Evolutionary conservation across 2,113 vertebrate genomes (phyloP).

Genomic region (Podarcis raffonei): DNA sequence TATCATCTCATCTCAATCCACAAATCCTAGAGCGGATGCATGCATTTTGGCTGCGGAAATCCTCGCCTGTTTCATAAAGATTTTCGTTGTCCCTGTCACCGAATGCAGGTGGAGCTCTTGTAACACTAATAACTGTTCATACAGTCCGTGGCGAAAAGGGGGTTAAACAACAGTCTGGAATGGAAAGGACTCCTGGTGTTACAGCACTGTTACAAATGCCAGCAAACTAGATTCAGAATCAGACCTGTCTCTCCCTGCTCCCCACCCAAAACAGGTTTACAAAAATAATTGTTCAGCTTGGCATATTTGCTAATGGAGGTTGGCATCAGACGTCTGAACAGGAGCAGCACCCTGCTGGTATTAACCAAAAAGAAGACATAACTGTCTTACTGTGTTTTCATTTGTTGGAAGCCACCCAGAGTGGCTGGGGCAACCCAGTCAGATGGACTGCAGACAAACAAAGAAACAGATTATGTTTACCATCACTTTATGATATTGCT

Average conservation of each 20-base stretch:
- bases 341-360: neutral
- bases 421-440: no score
- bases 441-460: no score
- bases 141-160: neutral
- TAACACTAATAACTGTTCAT: neutral
- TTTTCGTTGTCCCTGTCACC: neutral
- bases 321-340: neutral
- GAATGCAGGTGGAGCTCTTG: slow-evolving; percentile 39
- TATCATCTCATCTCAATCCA: no score
- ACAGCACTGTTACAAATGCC: neutral
- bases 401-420: no score
- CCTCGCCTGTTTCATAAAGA: neutral
- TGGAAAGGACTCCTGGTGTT: neutral
- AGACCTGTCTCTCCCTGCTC: neutral
- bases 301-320: neutral
- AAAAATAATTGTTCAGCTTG: neutral
- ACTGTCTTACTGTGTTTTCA: neutral
- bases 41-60: neutral
- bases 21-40: neutral
- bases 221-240: neutral
- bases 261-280: neutral
- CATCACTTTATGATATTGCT: neutral
- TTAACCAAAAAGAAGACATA: neutral
- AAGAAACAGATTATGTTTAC: no score
- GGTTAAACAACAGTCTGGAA: neutral